phyloP scores from a whole-genome alignment of 2,797 vertebrate species.

The Cygnus olor region DNA sequence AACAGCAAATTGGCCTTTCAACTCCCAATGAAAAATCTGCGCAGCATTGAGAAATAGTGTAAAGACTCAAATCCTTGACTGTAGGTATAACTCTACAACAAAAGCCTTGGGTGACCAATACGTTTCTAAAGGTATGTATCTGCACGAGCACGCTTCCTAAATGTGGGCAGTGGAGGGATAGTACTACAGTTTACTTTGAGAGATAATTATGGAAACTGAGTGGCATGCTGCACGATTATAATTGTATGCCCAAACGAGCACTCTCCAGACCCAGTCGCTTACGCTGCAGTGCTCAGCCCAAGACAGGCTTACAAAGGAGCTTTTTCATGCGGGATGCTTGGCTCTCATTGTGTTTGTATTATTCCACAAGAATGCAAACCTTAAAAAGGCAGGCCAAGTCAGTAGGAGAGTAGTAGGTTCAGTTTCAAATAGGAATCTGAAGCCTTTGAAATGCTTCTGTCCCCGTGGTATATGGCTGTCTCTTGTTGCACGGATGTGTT shows the following conservation, averaged over 20 bases:
- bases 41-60: neutral
- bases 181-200: neutral
- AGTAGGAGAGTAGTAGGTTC: neutral
- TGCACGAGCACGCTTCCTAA: neutral
- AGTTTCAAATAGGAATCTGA: neutral
- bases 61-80: neutral
- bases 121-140: neutral
- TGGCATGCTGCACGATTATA: neutral
- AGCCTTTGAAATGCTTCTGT: neutral
- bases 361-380: neutral
- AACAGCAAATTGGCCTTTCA: neutral
- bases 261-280: neutral
- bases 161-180: neutral
- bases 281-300: neutral
- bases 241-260: fast-evolving
- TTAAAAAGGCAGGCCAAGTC: neutral
- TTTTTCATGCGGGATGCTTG: neutral
- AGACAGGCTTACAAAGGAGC: neutral
- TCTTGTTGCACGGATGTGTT: neutral
- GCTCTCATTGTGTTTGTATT: neutral
- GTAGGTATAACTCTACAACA: neutral
- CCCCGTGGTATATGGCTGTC: fast-evolving
- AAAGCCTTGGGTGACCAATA: fast-evolving
- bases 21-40: neutral
- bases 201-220: neutral